Base-by-base conservation (phyloP, 2,888 invertebrate genomes). In the Drosophila diplacantha region DNA sequence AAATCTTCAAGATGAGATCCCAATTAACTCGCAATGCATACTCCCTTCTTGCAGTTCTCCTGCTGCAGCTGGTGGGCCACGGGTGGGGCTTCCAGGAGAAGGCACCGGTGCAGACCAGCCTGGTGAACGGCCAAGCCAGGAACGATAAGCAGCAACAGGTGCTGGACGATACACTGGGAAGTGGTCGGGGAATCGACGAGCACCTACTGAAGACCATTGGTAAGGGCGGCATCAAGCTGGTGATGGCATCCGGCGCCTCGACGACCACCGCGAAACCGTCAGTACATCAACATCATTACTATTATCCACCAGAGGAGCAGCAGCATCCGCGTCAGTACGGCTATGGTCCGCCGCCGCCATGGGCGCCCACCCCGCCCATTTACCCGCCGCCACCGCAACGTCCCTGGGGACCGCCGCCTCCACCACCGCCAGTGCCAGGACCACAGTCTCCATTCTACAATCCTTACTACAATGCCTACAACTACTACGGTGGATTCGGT, bases 161-260 rank as follows among this genome's bases (percentile, higher is more conserved):
- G 24, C 39, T 55, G 12, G 77, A 74, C 11, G 79, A 80, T 16
- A 18, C 56, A 0, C 16, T 64, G n/a, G 66, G 60, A 7, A 39
- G 65, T n/a, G 65, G 62, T 1, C 77, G 79, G 22, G 68, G 57
- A 54, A 58, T 81, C 20, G 80, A 80, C 22, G 78, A 79, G 14
- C 53, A 66, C 38, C 31, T 78, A 6, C 38, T 79, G 54, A 67
- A 74, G 70, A 61, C 74, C 50, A 69, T 80, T 49, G 79, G 79
- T 71, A 79, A 78, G 78, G 80, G 75, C 67, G 75, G 76, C 55
- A 69, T 76, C 63, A 81, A 77, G 65, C 64, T 74, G 66, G 74
- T 80, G 68, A 65, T 64, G 57, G 50, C 56, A 52, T 12, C 69
- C 37, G 69, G 58, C 47, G 16, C 49, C 46, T 22, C 66, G 51